Base-by-base conservation (phyloP, 2,888 invertebrate genomes). In the Troides oblongomaculatus region DNA sequence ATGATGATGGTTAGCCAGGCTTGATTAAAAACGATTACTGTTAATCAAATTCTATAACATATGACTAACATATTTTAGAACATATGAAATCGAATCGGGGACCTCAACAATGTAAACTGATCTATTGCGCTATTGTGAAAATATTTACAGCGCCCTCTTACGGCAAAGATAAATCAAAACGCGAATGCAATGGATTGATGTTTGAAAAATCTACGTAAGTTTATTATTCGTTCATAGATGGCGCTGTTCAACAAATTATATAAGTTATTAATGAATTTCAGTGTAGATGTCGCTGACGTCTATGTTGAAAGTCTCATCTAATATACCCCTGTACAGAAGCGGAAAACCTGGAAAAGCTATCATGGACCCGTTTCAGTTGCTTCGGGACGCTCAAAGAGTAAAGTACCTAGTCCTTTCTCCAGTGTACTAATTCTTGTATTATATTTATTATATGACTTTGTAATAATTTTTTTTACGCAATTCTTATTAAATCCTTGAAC, bases 321-420 rank as follows among this genome's bases (percentile, higher is more conserved):
- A 77, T 72, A 71, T 69, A 71, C 63, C 73, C 73, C 78, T 77
- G 76, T 78, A 78, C 82, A 85, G 86, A 83, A 79, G 58, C 81
- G 79, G 77, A 79, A 81, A 84, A 83, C 85, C 80, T 83, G 85
- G 86, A 84, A 89, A 88, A 88, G 81, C 82, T 79, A 82, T 84
- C 87, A 88, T 83, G 86, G 88, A 84, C 82, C 80, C 80, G 74
- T 81, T 82, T 88, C 90, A 92, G 92, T 92, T 85, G 89, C 81
- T 84, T 84, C 85, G 86, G 86, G 84, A 84, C 85, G 76, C 80
- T 84, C 87, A 79, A 73, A 78, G 86, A 75, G 88, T 76, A 81
- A 82, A 84, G 86, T 87, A 79, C 84, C 77, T 77, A 50, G 60
- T 39, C 58, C 62, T 30, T 23, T 53, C 25, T 36, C n/a, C 62